A percentile compares a stretch with the other conserved stretches of the same genome.
These are phyloP conservation scores for Sorex araneus DNA, from an alignment of 2,113 vertebrate species.

Conservation along the genomic window DNA sequence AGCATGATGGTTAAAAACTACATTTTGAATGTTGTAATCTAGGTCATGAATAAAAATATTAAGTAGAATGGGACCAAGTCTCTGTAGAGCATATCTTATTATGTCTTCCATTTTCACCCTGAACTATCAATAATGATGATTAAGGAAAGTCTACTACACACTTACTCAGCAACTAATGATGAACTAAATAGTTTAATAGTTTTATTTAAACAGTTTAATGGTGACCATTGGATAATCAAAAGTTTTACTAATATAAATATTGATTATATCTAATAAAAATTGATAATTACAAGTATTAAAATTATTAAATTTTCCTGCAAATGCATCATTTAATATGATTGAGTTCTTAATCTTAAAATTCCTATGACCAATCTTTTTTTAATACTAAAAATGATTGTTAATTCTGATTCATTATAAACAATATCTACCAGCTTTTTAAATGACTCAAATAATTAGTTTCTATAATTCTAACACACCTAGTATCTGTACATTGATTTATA, in stretches of 20 bases:
- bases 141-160: slow-evolving; percentile 2
- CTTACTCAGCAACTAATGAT: slow-evolving; percentile 48
- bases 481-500: too few relatives aligned
- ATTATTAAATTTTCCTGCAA: too few relatives aligned
- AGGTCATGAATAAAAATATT: slow-evolving; percentile 74
- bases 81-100: slow-evolving; percentile 70
- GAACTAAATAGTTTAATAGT: neutral
- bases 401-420: too few relatives aligned
- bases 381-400: too few relatives aligned
- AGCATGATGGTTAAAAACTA: slow-evolving; percentile 14
- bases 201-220: slow-evolving; percentile 37
- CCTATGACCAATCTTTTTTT: too few relatives aligned
- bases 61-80: slow-evolving; percentile 59
- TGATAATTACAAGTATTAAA: too few relatives aligned
- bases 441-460: too few relatives aligned
- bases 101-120: slow-evolving; percentile 62
- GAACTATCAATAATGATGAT: slow-evolving; percentile 63
- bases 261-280: neutral
- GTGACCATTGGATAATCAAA: slow-evolving; percentile 7
- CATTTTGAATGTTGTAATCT: slow-evolving; percentile 55
- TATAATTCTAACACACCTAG: too few relatives aligned
- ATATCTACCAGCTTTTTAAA: too few relatives aligned
- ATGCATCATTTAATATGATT: too few relatives aligned
- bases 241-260: neutral
- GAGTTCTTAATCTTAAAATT: too few relatives aligned